A percentile compares a stretch with the other conserved stretches of the same genome.
Evolutionary conservation across 2,113 vertebrate species (phyloP).

Genomic region (Rhodinocichla rosea): DNA sequence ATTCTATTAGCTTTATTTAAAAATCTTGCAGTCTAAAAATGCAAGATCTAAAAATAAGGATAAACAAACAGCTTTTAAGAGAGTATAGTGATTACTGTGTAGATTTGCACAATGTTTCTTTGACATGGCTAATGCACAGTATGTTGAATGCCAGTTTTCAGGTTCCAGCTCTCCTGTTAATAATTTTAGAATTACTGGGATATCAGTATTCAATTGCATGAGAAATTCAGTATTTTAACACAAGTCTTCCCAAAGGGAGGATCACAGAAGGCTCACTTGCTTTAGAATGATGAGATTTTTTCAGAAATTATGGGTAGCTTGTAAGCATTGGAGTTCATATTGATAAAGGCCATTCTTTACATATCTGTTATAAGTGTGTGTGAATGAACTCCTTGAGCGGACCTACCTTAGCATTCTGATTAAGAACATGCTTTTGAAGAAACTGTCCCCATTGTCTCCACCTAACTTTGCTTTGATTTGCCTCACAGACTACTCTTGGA

Average conservation of each 20-base stretch:
- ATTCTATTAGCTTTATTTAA: neutral
- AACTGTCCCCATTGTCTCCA: neutral
- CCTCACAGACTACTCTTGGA: neutral
- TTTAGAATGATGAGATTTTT: neutral
- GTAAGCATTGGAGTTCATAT: neutral
- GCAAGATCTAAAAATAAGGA: neutral
- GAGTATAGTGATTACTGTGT: neutral
- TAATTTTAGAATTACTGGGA: neutral
- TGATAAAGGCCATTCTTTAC: neutral
- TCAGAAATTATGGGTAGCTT: neutral
- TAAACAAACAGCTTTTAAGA: neutral
- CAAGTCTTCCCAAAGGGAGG: neutral
- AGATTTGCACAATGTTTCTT: neutral
- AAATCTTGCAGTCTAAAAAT: neutral
- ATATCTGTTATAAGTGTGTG: neutral
- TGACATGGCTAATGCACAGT: neutral
- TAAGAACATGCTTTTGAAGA: neutral
- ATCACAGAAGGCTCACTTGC: neutral
- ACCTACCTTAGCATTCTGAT: neutral
- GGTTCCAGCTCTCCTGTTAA: neutral
- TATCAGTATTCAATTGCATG: neutral
- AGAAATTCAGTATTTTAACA: neutral
- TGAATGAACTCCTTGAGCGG: neutral
- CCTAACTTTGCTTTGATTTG: neutral
- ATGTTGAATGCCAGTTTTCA: neutral